Evolutionary conservation across 1,140 invertebrate genomes (phyloP).

Genomic region (Drosophila auraria): DNA sequence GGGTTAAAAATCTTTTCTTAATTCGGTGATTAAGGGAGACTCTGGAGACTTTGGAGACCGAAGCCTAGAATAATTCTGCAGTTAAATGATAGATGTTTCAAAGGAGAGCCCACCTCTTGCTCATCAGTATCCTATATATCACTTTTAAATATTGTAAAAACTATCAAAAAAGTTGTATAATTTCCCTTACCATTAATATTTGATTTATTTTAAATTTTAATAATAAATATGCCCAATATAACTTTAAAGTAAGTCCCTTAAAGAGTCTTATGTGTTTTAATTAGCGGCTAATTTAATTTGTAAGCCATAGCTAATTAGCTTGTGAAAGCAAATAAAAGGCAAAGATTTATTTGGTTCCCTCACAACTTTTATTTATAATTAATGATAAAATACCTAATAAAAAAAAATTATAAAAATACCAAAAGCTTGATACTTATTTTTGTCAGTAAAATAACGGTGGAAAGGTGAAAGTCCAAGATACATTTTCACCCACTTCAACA

Average conservation of each 20-base stretch:
- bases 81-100: too few relatives aligned
- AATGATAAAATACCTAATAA: not conserved
- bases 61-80: too few relatives aligned
- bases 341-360: too few relatives aligned
- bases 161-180: too few relatives aligned
- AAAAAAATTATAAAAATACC: not conserved
- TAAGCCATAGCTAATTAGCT: not conserved
- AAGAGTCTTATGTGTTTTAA: not conserved
- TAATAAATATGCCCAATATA: not conserved
- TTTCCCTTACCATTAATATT: too few relatives aligned
- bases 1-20: not conserved
- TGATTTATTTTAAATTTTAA: not conserved
- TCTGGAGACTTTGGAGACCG: too few relatives aligned
- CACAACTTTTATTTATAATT: not conserved
- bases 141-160: too few relatives aligned
- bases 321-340: not conserved
- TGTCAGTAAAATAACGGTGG: slow-evolving; percentile 7
- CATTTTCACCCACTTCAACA: slow-evolving; percentile 18
- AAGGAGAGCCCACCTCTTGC: too few relatives aligned
- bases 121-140: not conserved
- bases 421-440: slow-evolving; percentile 1
- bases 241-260: too few relatives aligned
- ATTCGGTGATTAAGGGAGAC: too few relatives aligned
- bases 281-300: not conserved
- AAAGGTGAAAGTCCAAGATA: slow-evolving; percentile 37